Evolutionary conservation across 2,888 invertebrate genomes (phyloP).

Genomic region (Apamea epomidion): DNA sequence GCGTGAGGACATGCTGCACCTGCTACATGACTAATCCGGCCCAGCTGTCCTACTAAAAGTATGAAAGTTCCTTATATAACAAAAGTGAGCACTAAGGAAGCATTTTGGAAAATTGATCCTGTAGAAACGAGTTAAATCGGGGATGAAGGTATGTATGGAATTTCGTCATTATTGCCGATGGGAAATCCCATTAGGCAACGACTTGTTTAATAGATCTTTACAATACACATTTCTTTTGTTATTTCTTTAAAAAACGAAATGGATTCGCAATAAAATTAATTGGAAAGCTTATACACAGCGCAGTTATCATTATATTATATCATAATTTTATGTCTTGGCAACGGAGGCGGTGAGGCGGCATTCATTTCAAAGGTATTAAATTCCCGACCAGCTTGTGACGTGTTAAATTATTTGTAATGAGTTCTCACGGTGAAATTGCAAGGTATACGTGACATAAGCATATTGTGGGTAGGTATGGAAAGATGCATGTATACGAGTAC

Average conservation of each 20-base stretch:
- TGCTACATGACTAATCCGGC: no score
- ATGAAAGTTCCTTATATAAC: background rate
- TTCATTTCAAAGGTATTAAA: constrained; percentile 77
- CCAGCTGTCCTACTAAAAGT: background rate
- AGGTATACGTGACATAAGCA: background rate
- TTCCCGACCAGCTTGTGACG: constrained; percentile 65
- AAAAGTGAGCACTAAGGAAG: no score
- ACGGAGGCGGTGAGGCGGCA: constrained; percentile 67
- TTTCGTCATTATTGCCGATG: background rate
- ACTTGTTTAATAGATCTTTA: constrained; percentile 7
- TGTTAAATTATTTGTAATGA: constrained; percentile 38
- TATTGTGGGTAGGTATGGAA: background rate
- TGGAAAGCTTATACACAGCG: constrained; percentile 49
- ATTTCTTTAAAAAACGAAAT: constrained; percentile 41
- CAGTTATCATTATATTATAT: constrained; percentile 70
- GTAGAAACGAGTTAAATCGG: background rate
- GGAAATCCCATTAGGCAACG: background rate
- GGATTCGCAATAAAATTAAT: constrained; percentile 41
- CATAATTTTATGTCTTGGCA: constrained; percentile 76
- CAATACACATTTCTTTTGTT: constrained; percentile 24
- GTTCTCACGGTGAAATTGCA: constrained; percentile 17
- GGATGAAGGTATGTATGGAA: background rate
- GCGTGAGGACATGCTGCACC: background rate
- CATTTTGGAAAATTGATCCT: background rate
- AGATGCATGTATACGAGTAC: constrained; percentile 6